These are phyloP conservation scores for Zosterops pallidus DNA, from an alignment of 2,113 vertebrate species.

Conservation along the genomic window DNA sequence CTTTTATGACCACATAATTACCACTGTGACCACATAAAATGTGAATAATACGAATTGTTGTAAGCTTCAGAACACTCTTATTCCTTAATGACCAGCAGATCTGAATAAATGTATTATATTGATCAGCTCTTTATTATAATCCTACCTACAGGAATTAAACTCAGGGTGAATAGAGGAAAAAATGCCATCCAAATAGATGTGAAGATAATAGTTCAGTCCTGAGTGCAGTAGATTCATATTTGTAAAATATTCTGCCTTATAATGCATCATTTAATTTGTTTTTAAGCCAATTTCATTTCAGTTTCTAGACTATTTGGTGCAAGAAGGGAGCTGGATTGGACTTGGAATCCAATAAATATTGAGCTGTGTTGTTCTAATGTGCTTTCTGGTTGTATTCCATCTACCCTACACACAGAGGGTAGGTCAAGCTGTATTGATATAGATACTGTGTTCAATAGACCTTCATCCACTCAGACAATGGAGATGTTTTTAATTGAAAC, in stretches of 20 bases:
- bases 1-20: not conserved
- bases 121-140: not conserved
- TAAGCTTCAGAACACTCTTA: not conserved
- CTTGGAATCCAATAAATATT: constrained; percentile 37
- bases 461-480: not conserved
- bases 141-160: not conserved
- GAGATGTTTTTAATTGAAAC: not conserved
- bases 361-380: not conserved
- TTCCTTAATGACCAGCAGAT: not conserved
- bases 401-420: not conserved
- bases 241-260: not conserved
- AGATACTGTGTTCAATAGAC: not conserved
- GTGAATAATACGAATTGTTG: not conserved
- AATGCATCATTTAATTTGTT: not conserved
- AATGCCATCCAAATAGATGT: not conserved
- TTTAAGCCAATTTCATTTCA: not conserved
- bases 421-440: not conserved
- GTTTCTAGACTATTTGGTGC: not conserved
- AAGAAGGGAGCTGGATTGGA: not conserved
- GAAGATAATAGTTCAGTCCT: not conserved
- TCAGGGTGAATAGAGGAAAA: not conserved
- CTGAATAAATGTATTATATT: not conserved
- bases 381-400: not conserved
- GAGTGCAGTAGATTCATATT: not conserved
- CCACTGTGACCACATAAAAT: not conserved